Evolutionary conservation across 2,888 invertebrate species (phyloP).

Genomic region (Agonopterix arenella): DNA sequence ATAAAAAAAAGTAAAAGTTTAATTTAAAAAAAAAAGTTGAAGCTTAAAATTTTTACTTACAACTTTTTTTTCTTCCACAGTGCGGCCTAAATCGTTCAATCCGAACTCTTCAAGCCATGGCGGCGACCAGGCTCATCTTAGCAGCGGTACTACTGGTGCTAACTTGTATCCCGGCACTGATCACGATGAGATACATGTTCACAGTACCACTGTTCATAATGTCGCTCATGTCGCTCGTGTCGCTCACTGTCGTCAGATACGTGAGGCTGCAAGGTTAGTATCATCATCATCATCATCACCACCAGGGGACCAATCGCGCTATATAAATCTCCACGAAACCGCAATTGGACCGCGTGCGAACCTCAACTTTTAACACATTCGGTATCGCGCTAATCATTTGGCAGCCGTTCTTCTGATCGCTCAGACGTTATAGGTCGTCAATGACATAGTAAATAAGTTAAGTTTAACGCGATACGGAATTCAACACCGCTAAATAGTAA

Average conservation of each 20-base stretch:
- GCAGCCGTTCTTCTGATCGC: too few species aligned
- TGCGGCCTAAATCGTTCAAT: constrained; percentile 45
- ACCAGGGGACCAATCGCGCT: not conserved
- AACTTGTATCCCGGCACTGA: constrained; percentile 22
- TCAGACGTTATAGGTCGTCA: too few species aligned
- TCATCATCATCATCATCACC: not conserved
- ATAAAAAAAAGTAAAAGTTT: too few species aligned
- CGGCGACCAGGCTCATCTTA: constrained; percentile 38
- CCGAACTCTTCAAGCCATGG: constrained; percentile 42
- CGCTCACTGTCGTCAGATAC: constrained; percentile 34
- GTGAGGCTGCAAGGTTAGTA: constrained; percentile 38
- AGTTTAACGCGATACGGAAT: too few species aligned
- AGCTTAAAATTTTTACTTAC: too few species aligned
- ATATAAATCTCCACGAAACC: not conserved
- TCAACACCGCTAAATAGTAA: too few species aligned
- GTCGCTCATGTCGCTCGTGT: constrained; percentile 24
- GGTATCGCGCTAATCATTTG: too few species aligned
- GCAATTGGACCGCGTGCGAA: too few species aligned
- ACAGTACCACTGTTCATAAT: constrained; percentile 37
- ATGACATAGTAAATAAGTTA: too few species aligned
- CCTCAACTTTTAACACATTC: too few species aligned
- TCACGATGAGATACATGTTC: constrained; percentile 37
- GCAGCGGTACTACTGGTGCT: constrained; percentile 17
- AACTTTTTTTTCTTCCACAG: constrained; percentile 29
- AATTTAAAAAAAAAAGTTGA: too few species aligned